Percentiles rank a stretch among this genome's conserved stretches.
phyloP scores from a whole-genome alignment of 35 echinoderm and acorn worm genomes.

The Patiria miniata region DNA sequence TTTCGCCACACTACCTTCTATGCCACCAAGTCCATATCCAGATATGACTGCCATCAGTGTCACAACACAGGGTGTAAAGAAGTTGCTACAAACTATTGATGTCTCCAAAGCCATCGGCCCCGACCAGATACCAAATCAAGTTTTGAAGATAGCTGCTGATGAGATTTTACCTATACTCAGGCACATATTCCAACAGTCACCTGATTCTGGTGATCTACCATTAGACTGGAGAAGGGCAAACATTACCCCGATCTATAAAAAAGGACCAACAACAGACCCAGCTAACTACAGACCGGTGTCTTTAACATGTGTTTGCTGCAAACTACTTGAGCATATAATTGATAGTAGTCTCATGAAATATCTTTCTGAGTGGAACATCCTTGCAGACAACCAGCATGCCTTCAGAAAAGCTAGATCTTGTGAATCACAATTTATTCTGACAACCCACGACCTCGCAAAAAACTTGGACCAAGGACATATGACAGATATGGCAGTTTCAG shows the following conservation, averaged over 20 bases:
- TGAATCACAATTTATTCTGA: no score
- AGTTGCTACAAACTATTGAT: constrained; percentile 11
- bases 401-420: no score
- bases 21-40: no score
- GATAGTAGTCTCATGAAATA: no score
- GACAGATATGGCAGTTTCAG: no score
- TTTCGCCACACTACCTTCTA: not conserved
- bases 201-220: constrained; percentile 25
- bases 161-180: constrained; percentile 46
- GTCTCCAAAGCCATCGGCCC: constrained; percentile 45
- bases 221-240: constrained; percentile 48
- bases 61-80: not conserved
- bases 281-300: no score
- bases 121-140: constrained; percentile 28
- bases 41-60: not conserved
- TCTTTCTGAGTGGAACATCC: no score
- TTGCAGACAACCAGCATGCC: no score
- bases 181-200: constrained; percentile 38
- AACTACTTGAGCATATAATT: no score
- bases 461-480: no score
- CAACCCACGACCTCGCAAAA: no score
- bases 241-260: constrained; percentile 62
- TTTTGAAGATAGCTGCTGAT: constrained; percentile 33
- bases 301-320: no score
- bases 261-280: constrained; percentile 37